Conservation (phyloP, 2,888 invertebrate species). For the Pammene fasciana region DNA sequence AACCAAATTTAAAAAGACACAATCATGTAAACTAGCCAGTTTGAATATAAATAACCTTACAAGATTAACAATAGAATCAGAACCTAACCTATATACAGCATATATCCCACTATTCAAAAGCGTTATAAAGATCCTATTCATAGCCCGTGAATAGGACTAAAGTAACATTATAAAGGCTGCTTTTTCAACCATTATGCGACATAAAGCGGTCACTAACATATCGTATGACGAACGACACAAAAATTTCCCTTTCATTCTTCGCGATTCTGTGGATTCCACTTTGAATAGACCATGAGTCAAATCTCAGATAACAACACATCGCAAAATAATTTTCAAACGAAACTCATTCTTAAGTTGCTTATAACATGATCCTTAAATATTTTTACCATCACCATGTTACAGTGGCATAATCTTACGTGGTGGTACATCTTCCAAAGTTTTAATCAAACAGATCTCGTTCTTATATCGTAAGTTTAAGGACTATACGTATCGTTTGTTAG, state of each 20-base stretch:
- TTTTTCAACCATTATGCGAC: slow-evolving; percentile 28
- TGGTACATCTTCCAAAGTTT: not conserved
- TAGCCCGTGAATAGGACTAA: slow-evolving; percentile 4
- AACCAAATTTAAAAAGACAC: not conserved
- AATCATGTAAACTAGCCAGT: no score
- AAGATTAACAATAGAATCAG: no score
- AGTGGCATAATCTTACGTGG: slow-evolving; percentile 7
- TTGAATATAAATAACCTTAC: no score
- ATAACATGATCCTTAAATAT: slow-evolving; percentile 8
- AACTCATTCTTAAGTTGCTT: slow-evolving; percentile 7
- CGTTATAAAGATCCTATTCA: slow-evolving; percentile 29
- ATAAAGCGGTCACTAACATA: slow-evolving; percentile 41
- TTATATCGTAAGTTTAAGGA: not conserved
- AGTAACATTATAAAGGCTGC: slow-evolving; percentile 27
- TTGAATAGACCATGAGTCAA: slow-evolving; percentile 39
- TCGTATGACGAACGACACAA: slow-evolving; percentile 39
- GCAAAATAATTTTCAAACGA: slow-evolving; percentile 4
- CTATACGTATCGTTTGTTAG: not conserved
- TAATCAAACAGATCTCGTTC: slow-evolving; percentile 6
- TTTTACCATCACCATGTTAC: slow-evolving; percentile 18
- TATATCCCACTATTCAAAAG: slow-evolving; percentile 7
- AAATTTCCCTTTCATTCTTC: slow-evolving; percentile 43
- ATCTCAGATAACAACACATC: slow-evolving; percentile 2
- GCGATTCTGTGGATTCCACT: slow-evolving; percentile 38
- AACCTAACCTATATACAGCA: not conserved